Conservation (phyloP, 2,797 vertebrate genomes). For the Thripadectes ignobilis region DNA sequence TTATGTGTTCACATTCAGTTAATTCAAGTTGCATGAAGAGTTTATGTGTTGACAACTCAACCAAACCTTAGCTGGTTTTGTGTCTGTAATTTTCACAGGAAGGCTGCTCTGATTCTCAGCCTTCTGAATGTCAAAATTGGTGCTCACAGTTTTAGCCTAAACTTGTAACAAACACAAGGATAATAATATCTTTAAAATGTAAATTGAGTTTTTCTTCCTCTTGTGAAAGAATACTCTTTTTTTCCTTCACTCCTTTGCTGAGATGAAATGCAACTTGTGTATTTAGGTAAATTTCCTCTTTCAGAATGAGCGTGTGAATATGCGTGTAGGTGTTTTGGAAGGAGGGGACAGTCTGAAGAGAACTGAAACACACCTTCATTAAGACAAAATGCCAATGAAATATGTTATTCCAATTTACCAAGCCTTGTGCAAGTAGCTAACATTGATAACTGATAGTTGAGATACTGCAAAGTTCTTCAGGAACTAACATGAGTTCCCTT, state of each 20-base stretch:
- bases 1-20: neutral
- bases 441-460: neutral
- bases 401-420: neutral
- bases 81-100: neutral
- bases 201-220: neutral
- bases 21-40: accelerated
- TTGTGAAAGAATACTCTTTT: neutral
- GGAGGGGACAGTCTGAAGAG: neutral
- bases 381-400: neutral
- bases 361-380: neutral
- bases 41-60: neutral
- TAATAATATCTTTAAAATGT: neutral
- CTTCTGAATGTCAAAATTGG: neutral
- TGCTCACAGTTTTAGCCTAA: neutral
- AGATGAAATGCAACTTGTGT: neutral
- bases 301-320: neutral
- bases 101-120: neutral
- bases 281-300: neutral
- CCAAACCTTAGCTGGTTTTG: accelerated
- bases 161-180: neutral
- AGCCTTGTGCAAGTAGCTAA: neutral
- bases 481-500: neutral
- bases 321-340: neutral
- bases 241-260: neutral
- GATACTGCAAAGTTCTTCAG: neutral